Evolutionary conservation across 2,113 vertebrate genomes (phyloP).

Genomic region (Pelodiscus sinensis): DNA sequence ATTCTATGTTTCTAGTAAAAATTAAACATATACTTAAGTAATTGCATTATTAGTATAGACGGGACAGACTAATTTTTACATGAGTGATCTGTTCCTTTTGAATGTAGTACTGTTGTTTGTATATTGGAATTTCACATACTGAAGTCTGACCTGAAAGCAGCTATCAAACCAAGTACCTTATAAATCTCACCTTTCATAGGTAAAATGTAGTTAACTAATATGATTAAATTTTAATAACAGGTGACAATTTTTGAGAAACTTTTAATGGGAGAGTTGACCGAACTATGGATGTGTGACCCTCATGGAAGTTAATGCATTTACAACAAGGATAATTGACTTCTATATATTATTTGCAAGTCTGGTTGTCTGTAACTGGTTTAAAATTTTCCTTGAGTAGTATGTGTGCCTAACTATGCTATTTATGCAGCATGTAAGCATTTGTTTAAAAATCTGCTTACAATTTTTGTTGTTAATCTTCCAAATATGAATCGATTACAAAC

Average conservation of each 20-base stretch:
- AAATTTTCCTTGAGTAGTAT: background rate
- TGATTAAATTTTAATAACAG: background rate
- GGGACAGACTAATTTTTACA: background rate
- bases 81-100: background rate
- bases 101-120: background rate
- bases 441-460: background rate
- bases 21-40: background rate
- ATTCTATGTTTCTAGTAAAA: background rate
- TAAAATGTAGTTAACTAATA: no score
- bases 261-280: background rate
- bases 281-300: background rate
- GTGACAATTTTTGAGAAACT: background rate
- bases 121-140: background rate
- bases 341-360: background rate
- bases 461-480: background rate
- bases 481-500: background rate
- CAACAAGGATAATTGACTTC: background rate
- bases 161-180: background rate
- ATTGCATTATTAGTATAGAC: background rate
- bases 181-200: background rate
- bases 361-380: background rate
- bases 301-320: background rate
- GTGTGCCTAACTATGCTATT: background rate
- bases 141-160: background rate
- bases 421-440: background rate